Evolutionary conservation across 2,797 vertebrate genomes (phyloP).

Genomic region (Streptopelia turtur): DNA sequence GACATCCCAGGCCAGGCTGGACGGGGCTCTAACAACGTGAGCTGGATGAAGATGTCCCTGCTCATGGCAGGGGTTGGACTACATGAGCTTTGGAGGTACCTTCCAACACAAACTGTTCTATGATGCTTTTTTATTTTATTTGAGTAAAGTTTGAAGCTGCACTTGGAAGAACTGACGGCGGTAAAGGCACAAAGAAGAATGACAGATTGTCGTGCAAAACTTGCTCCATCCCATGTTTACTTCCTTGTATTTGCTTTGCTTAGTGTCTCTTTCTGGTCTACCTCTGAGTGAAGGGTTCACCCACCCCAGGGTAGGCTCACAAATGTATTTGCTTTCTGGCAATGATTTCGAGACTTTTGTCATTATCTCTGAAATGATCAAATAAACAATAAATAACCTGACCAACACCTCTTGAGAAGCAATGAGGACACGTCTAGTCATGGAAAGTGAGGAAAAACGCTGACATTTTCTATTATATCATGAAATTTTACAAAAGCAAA

Average conservation of each 20-base stretch:
- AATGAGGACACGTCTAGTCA: background rate
- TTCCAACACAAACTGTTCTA: no score
- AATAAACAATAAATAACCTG: background rate
- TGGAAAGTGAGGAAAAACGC: background rate
- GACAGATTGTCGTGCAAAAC: background rate
- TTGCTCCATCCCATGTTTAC: background rate
- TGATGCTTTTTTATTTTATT: no score
- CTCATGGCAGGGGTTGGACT: no score
- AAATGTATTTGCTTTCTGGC: background rate
- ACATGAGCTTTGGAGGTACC: no score
- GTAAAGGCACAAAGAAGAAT: background rate
- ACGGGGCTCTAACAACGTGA: no score
- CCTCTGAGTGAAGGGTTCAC: background rate
- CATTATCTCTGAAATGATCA: background rate
- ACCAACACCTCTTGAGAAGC: background rate
- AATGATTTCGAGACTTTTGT: fast-evolving
- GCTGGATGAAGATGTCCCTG: no score
- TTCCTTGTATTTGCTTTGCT: background rate
- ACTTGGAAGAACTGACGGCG: background rate
- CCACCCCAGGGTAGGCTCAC: background rate
- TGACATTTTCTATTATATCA: background rate
- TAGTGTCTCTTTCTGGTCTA: background rate
- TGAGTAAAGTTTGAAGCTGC: background rate
- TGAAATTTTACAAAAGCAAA: background rate
- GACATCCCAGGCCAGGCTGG: no score